Evolutionary conservation across 2,797 vertebrate genomes (phyloP).

Genomic region (Macrochelys suwanniensis): DNA sequence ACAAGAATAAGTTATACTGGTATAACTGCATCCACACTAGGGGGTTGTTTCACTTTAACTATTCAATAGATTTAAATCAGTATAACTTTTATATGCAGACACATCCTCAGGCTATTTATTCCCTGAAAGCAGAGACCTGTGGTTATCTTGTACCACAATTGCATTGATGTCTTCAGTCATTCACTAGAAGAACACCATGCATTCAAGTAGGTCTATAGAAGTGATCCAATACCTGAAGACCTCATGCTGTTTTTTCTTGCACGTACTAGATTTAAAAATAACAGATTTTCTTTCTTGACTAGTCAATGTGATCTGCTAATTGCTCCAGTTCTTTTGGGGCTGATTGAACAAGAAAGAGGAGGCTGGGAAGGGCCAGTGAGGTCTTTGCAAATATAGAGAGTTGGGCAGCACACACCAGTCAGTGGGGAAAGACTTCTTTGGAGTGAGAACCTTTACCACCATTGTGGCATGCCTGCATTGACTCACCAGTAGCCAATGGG

Average conservation of each 20-base stretch:
- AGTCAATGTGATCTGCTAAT: background rate
- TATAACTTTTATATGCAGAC: background rate
- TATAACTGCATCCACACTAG: background rate
- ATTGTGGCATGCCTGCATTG: background rate
- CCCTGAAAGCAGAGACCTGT: background rate
- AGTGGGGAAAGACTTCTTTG: background rate
- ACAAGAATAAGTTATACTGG: background rate
- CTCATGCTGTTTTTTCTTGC: background rate
- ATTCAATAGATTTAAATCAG: background rate
- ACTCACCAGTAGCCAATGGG: background rate
- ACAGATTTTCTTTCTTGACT: background rate
- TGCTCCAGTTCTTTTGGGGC: background rate
- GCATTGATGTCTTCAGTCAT: conserved; percentile 16
- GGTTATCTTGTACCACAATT: background rate
- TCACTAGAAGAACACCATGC: conserved; percentile 16
- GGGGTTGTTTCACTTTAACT: background rate
- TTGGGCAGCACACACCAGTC: background rate
- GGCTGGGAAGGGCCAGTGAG: background rate
- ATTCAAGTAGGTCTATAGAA: background rate
- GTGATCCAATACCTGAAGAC: background rate
- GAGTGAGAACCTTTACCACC: background rate
- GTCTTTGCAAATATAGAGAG: background rate
- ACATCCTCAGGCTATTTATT: background rate
- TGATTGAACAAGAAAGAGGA: background rate
- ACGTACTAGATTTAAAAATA: background rate